phyloP scores from a whole-genome alignment of 2,113 vertebrate genomes.

The Microtus montanus region DNA sequence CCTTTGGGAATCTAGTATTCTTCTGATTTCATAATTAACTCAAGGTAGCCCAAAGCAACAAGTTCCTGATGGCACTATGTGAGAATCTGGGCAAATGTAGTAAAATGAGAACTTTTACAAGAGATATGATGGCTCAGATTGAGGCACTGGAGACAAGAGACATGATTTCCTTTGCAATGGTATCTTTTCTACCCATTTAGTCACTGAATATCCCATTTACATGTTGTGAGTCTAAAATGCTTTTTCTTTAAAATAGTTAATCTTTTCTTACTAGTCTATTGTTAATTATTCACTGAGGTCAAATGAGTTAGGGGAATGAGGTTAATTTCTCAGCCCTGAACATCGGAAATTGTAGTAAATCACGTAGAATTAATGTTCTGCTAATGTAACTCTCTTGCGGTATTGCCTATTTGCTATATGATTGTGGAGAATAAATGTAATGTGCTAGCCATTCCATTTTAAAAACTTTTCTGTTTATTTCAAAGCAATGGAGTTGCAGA shows the following conservation, averaged over 20 bases:
- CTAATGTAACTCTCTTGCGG: constrained; percentile 3
- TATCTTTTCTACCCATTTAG: not conserved
- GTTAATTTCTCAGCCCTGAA: constrained; percentile 51
- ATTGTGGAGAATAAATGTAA: not conserved
- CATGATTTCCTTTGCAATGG: not conserved
- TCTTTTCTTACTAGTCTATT: constrained; percentile 35
- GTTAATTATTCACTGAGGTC: not conserved
- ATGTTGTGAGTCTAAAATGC: not conserved
- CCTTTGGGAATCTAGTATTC: constrained; percentile 28
- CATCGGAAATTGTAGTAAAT: constrained; percentile 33
- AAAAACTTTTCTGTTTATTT: constrained; percentile 55
- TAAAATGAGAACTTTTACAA: constrained; percentile 50
- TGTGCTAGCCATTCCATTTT: not conserved
- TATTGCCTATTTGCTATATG: constrained; percentile 18
- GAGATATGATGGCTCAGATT: not conserved
- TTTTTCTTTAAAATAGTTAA: constrained; percentile 38
- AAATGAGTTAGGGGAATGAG: constrained; percentile 58
- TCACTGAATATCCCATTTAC: not conserved
- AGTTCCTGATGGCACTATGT: not conserved
- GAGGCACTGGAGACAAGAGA: not conserved
- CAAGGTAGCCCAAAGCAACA: constrained; percentile 63
- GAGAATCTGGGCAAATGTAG: not conserved
- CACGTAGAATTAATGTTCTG: constrained; percentile 32
- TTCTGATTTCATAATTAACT: constrained; percentile 52
- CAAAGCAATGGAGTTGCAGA: constrained; percentile 50